Base-by-base conservation (phyloP, 2,888 invertebrate species). In the Thymelicus lineola region DNA sequence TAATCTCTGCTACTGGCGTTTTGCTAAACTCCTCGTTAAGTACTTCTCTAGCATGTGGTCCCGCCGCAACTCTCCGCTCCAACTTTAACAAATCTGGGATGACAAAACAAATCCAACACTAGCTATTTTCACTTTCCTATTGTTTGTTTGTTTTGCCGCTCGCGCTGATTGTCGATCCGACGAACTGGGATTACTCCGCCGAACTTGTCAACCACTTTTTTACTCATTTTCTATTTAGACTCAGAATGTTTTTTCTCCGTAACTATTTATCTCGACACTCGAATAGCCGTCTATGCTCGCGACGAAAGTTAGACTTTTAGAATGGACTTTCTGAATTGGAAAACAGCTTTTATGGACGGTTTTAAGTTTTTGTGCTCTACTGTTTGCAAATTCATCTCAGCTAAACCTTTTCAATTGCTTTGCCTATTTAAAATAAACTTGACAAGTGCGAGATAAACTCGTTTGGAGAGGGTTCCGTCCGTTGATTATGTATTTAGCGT, bases 91-190 rank as follows among this genome's bases (percentile, higher is more conserved):
- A 79, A 78, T 78, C 78, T 78, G 77, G 77, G 75, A 80, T 82
- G 83, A 82, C 82, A 80, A 77, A 80, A 82, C 82, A 80, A 80
- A 81, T 79, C 78, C 79, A 77, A 81, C 66, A 62, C 6, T 81
- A 79, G 76, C 79, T 82, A 81, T 84, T 84, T 82, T 80, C 82
- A 80, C 78, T 81, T 80, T 79, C 74, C 82, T 77, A 81, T 82
- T 82, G 82, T 83, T 84, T 75, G 77, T 70, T 79, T 80, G 81
- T 82, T 83, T 80, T 79, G 75, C 72, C 74, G 67, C 73, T 71
- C 75, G 72, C 79, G 72, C 79, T 79, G 81, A 83, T 82, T 82
- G 83, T 80, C 80, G 79, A 80, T 80, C 73, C 74, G 74, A 77
- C 79, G 80, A 80, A 75, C 80, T 80, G 73, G 76, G 80, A 81